Conservation (phyloP, 2,888 invertebrate genomes). For the Caenorhabditis sinica region DNA sequence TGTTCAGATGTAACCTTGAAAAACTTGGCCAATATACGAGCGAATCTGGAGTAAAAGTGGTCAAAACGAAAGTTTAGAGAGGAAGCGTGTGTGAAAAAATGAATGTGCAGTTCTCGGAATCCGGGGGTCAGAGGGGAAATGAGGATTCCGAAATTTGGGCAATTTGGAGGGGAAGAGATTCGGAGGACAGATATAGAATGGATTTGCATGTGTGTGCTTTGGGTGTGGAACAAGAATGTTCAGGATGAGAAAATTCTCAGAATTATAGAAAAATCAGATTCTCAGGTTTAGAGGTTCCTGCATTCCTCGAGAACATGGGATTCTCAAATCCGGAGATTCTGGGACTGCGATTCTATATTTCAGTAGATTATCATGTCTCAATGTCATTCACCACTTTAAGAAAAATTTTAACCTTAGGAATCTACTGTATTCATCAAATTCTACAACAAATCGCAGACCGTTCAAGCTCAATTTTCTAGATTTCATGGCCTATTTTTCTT, state of each 20-base stretch:
- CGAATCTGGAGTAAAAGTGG: background rate
- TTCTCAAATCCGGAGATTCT: too few species aligned
- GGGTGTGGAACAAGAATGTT: background rate
- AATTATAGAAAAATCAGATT: background rate
- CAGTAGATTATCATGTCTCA: too few species aligned
- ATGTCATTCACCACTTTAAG: too few species aligned
- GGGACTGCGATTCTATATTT: too few species aligned
- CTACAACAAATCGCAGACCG: too few species aligned
- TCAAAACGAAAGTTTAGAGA: background rate
- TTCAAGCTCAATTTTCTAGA: too few species aligned
- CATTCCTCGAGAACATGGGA: too few species aligned
- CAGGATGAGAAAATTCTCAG: too few species aligned
- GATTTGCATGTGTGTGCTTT: background rate
- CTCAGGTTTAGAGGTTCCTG: too few species aligned
- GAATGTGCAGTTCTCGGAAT: constrained; percentile 23
- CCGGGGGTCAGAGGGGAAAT: background rate
- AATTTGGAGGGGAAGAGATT: constrained; percentile 1
- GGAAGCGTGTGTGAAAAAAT: constrained; percentile 25
- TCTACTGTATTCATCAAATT: too few species aligned
- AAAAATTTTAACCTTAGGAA: too few species aligned
- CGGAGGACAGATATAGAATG: background rate
- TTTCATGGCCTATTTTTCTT: too few species aligned
- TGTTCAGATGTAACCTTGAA: background rate
- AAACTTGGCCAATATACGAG: background rate
- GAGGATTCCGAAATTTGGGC: constrained; percentile 15